Conservation (phyloP, 2,113 vertebrate genomes). For the Ophthalmotilapia sp. region DNA sequence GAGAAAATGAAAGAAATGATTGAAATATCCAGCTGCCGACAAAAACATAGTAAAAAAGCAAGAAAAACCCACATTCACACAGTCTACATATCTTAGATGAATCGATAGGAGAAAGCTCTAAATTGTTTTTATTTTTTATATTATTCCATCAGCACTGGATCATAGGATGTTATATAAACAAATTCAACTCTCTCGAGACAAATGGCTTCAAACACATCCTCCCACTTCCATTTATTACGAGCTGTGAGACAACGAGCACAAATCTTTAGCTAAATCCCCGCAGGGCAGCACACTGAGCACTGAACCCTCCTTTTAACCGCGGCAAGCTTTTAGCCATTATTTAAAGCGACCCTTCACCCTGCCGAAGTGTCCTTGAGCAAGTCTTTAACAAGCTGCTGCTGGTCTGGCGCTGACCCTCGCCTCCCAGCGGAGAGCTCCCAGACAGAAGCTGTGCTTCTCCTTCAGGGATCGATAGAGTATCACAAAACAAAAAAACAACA, state of each 20-base stretch:
- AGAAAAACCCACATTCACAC: not conserved
- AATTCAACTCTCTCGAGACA: not conserved
- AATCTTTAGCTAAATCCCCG: not conserved
- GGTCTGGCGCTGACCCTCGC: slow-evolving; percentile 3
- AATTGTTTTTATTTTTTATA: not conserved
- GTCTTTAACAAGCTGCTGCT: slow-evolving; percentile 10
- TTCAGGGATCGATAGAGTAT: slow-evolving; percentile 33
- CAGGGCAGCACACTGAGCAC: not conserved
- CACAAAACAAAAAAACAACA: slow-evolving; percentile 24
- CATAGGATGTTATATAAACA: not conserved
- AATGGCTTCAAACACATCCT: not conserved
- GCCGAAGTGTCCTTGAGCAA: slow-evolving; percentile 47
- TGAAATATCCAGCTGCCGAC: not conserved
- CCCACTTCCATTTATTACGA: not conserved
- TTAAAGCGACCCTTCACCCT: not conserved
- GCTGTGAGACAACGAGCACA: not conserved
- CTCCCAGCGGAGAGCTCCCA: not conserved
- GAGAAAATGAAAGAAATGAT: not conserved
- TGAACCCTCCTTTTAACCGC: not conserved
- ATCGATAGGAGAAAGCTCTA: not conserved
- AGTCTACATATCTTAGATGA: not conserved
- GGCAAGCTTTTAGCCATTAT: not conserved
- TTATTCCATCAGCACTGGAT: not conserved
- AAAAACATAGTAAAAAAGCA: not conserved
- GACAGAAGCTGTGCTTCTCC: slow-evolving; percentile 16